Evolutionary conservation across 1,140 invertebrate genomes (phyloP).

Genomic region (Drosophila sechellia): DNA sequence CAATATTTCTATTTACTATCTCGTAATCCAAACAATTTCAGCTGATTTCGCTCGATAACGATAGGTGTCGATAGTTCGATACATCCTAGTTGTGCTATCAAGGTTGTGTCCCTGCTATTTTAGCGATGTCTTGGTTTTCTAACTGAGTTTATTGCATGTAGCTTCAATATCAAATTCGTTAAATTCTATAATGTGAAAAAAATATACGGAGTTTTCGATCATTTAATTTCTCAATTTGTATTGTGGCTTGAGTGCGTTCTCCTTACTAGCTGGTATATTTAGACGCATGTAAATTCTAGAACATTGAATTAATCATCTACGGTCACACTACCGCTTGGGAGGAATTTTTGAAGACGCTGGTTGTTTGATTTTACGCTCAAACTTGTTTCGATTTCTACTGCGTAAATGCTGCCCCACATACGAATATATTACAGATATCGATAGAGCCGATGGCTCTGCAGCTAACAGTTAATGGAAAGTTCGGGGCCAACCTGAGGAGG

Average conservation of each 20-base stretch:
- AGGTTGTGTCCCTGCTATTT: background rate
- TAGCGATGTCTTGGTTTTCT: too few relatives aligned
- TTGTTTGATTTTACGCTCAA: conserved; percentile 55
- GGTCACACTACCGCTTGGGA: conserved; percentile 23
- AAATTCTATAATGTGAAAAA: too few relatives aligned
- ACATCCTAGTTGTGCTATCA: background rate
- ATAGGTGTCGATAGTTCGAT: background rate
- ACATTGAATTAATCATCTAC: background rate
- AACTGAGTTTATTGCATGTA: too few relatives aligned
- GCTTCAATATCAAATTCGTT: too few relatives aligned
- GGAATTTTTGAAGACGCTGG: conserved; percentile 59
- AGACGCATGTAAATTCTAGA: background rate
- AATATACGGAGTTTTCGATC: too few relatives aligned
- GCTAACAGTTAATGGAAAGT: conserved; percentile 54
- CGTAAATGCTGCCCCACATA: conserved; percentile 18
- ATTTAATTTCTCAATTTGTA: too few relatives aligned
- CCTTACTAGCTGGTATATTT: background rate
- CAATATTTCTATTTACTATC: conserved; percentile 46
- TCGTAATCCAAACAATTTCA: conserved; percentile 69
- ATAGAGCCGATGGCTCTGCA: conserved; percentile 50
- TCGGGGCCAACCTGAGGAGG: conserved; percentile 22
- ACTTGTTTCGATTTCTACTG: conserved; percentile 22
- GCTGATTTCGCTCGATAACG: conserved; percentile 33
- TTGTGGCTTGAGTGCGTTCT: too few relatives aligned
- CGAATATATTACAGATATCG: conserved; percentile 23